Conservation (phyloP, 2,888 invertebrate species). For the Andricus curvator region DNA sequence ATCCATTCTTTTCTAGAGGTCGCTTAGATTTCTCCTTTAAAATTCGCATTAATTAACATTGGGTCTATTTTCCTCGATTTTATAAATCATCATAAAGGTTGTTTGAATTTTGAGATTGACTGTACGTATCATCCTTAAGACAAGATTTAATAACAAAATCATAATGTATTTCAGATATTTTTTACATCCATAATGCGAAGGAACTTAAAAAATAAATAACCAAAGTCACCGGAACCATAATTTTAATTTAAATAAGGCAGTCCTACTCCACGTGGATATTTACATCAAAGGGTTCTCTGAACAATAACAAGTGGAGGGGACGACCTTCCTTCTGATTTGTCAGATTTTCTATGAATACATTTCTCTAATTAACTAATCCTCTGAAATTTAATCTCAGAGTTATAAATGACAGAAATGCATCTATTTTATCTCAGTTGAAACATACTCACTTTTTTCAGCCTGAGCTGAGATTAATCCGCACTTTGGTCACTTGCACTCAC, state of each 20-base stretch:
- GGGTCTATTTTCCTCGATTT: too few species aligned
- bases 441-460: slow-evolving; percentile 68
- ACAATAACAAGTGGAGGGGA: slow-evolving; percentile 14
- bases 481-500: slow-evolving; percentile 60
- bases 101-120: too few species aligned
- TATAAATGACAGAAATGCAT: not conserved
- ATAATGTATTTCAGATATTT: not conserved
- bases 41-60: too few species aligned
- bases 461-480: slow-evolving; percentile 61
- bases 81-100: too few species aligned
- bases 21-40: too few species aligned
- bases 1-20: too few species aligned
- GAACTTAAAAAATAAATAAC: not conserved
- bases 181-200: too few species aligned
- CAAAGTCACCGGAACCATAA: slow-evolving; percentile 6
- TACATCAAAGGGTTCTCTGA: slow-evolving; percentile 10
- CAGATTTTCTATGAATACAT: not conserved
- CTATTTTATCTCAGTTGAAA: not conserved
- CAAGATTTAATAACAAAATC: not conserved
- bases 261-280: slow-evolving; percentile 43
- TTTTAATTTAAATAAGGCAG: slow-evolving; percentile 30
- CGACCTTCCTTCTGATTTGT: not conserved
- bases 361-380: not conserved
- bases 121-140: too few species aligned
- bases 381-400: not conserved